Evolutionary conservation across 2,888 invertebrate species (phyloP), one percentile per base, ranked within the genome.

Genomic region (Macaria notata): DNA sequence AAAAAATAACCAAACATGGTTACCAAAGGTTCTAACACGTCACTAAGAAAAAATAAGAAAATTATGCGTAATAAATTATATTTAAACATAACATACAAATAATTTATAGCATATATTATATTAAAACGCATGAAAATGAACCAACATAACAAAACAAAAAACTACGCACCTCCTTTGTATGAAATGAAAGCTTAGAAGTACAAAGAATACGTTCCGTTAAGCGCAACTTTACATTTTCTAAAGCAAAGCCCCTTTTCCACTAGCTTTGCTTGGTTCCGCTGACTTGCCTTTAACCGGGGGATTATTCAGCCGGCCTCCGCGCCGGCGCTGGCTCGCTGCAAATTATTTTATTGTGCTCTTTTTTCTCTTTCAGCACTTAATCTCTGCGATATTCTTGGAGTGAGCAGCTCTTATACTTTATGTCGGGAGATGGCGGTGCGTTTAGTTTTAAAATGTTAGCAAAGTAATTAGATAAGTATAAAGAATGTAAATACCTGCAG

Each of bases 341-440:
- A 80, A 81, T 78, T 80, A 79, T 71, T 80, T 82, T 78, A 80
- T 76, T 79, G 75, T 76, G 72, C 64, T 65, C n/a, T 70, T 79
- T 81, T 76, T 76, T 77, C 49, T 61, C 9, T 55, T 62, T 19
- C 43, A 33, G 48, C 57, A 78, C 76, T 75, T 81, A 83, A 84
- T 82, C 76, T 76, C 63, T 58, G 69, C 74, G 72, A 75, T 75
- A 73, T 69, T 66, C 72, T 54, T 45, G 33, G 53, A 19, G 19
- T 19, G 19, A 19, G 19, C 19, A 45, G 49, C 52, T 56, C 31
- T 57, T 54, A 38, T 64, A 44, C 55, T 47, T 4, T 6, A 42
- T 49, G 41, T 33, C 29, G 7, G n/a, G 55, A 56, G 55, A n/a
- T 9, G n/a, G 46, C 1, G 45, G 4, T 3, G n/a, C 9, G 39